Conservation (phyloP, 2,113 vertebrate genomes). For the Odocoileus hemionus region DNA sequence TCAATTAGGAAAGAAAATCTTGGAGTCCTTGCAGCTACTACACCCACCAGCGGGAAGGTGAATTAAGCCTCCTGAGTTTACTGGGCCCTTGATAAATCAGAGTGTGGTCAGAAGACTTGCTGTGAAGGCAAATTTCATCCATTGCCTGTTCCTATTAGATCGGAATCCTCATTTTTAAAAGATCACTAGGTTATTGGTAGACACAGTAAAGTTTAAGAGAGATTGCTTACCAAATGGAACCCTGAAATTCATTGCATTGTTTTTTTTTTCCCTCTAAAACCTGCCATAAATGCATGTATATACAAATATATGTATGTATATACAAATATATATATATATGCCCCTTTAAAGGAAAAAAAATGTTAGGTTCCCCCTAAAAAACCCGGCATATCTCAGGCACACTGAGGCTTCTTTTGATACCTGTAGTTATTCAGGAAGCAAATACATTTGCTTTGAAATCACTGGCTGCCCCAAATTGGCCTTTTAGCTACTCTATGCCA, state of each 20-base stretch:
- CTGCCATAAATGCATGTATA: not conserved
- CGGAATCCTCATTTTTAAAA: not conserved
- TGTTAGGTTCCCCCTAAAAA: not conserved
- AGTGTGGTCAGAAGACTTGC: not conserved
- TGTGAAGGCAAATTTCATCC: not conserved
- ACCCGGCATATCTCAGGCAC: not conserved
- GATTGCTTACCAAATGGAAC: not conserved
- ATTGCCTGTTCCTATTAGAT: not conserved
- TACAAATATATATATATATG: not conserved
- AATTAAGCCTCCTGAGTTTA: not conserved
- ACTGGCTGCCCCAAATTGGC: not conserved
- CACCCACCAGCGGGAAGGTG: not conserved
- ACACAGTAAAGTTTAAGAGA: not conserved
- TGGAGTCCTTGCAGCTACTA: not conserved
- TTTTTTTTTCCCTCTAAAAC: slow-evolving; percentile 22
- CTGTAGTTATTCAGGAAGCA: not conserved
- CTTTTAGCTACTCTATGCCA: slow-evolving; percentile 16
- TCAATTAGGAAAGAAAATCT: slow-evolving; percentile 23
- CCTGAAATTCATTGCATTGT: not conserved
- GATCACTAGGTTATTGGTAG: not conserved
- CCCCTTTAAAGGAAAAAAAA: not conserved
- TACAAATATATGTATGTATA: not conserved
- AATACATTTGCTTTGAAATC: slow-evolving; percentile 42
- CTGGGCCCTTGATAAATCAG: not conserved
- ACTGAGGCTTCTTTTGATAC: not conserved